Evolutionary conservation across 1,140 invertebrate species (phyloP), one percentile per base, ranked within the genome.

Genomic region (Acromyrmex echinatior): DNA sequence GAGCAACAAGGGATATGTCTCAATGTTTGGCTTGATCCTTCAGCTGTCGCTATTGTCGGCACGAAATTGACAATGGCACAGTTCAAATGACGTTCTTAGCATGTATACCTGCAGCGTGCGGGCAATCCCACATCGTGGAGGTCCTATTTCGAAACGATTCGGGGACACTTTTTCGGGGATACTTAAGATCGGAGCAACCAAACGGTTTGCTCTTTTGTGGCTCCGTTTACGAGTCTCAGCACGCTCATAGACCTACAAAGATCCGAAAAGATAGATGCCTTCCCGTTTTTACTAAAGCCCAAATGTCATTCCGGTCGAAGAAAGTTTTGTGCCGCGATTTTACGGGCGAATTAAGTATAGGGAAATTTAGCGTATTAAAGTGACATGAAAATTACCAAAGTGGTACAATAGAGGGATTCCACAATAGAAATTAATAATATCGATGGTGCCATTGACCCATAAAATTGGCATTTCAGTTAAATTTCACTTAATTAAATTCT

Each of bases 21-120:
- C 94, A 95, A 95, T 95, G 95, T 95, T 95, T 95, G 94, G 91
- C 91, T 84, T 91, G 90, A 92, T 93, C 92, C 92, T 95, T 95
- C 95, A 95, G 95, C 95, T 95, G 95, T 91, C 91, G 74, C 92
- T 91, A 94, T 95, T 95, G 94, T 95, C 53, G 66, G 21, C 39
- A 58, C 39, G 65, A 89, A 91, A 91, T 91, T 65, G 89, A 94
- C 93, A 95, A 94, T 94, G 90, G 91, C 82, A 63, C 86, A 90
- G 85, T 84, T 95, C 94, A 81, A 92, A 95, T 95, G 93, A 93
- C 94, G 92, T 93, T 79, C 91, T 92, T 93, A 74, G 28, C 28
- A 31, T 56, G 74, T 87, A 92, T 91, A 92, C 92, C 92, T 92
- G 90, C 87, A 35, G 39, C 51, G 35, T 68, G 66, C 68, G 58